Percentiles rank a stretch among this genome's conserved stretches.
Conservation (phyloP, 2,888 invertebrate genomes). For the Brachycybe producta region DNA sequence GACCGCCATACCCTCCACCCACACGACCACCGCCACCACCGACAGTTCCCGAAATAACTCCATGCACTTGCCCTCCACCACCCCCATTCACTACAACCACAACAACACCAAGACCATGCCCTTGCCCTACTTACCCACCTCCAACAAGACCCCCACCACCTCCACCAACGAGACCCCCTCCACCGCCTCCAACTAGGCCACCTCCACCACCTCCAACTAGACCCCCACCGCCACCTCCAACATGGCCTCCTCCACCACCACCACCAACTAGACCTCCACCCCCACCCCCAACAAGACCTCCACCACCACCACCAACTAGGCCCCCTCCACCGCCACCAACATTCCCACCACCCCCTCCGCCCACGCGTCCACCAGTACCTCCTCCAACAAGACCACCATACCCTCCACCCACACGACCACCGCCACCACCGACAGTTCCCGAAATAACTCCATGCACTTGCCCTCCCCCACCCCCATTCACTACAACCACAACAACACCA, state of each 20-base stretch:
- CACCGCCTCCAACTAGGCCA: too few relatives aligned
- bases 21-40: constrained; percentile 5
- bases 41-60: too few relatives aligned
- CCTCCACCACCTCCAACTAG: too few relatives aligned
- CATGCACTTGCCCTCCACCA: constrained; percentile 7
- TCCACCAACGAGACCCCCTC: too few relatives aligned
- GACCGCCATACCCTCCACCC: too few relatives aligned
- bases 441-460: not conserved
- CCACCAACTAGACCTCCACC: too few relatives aligned
- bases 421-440: constrained; percentile 25
- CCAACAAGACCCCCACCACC: too few relatives aligned
- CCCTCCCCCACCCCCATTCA: constrained; percentile 3
- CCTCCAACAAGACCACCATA: constrained; percentile 30
- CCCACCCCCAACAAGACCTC: too few relatives aligned
- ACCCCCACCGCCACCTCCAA: too few relatives aligned
- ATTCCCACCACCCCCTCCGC: constrained; percentile 28
- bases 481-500: constrained; percentile 7
- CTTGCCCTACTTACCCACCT: too few relatives aligned
- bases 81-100: constrained; percentile 24
- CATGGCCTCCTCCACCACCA: too few relatives aligned
- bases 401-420: constrained; percentile 24
- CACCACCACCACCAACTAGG: constrained; percentile 18
- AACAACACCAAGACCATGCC: constrained; percentile 23
- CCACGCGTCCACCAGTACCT: constrained; percentile 29
- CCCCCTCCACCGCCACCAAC: constrained; percentile 21